Percentiles rank a stretch among this genome's conserved stretches.
Evolutionary conservation across 2,113 vertebrate genomes (phyloP).

Genomic region (Mohoua ochrocephala): DNA sequence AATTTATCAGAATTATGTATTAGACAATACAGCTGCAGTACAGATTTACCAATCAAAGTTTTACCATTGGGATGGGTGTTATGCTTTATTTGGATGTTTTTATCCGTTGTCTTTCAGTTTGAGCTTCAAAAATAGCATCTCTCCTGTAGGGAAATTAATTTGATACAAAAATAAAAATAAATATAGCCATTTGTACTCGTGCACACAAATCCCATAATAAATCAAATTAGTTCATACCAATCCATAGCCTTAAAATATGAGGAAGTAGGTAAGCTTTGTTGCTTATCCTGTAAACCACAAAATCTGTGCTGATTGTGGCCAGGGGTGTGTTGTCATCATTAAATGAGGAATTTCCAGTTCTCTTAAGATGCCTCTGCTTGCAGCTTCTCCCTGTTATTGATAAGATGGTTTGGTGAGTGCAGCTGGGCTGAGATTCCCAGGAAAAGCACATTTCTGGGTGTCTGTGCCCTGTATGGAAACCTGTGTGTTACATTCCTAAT

Average conservation of each 20-base stretch:
- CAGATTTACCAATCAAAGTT: not conserved
- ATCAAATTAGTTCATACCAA: not conserved
- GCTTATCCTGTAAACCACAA: not conserved
- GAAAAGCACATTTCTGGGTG: not conserved
- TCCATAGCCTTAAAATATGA: not conserved
- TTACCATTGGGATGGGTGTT: not conserved
- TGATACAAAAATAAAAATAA: not conserved
- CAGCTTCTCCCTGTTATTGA: not conserved
- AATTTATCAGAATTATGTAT: not conserved
- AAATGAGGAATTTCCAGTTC: not conserved
- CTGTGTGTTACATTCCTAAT: not conserved
- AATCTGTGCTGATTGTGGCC: not conserved
- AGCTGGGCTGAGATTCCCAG: not conserved
- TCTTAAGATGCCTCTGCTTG: not conserved
- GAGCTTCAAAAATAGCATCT: not conserved
- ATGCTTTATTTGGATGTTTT: not conserved
- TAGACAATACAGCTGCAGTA: not conserved
- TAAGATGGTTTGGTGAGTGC: not conserved
- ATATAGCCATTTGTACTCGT: not conserved
- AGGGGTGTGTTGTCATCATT: not conserved
- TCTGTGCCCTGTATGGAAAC: not conserved
- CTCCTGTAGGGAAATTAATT: not conserved
- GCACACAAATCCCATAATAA: not conserved
- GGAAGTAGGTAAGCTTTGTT: not conserved
- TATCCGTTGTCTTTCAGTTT: not conserved